Evolutionary conservation across 2,797 vertebrate genomes (phyloP).

Genomic region (Sardinella longiceps): DNA sequence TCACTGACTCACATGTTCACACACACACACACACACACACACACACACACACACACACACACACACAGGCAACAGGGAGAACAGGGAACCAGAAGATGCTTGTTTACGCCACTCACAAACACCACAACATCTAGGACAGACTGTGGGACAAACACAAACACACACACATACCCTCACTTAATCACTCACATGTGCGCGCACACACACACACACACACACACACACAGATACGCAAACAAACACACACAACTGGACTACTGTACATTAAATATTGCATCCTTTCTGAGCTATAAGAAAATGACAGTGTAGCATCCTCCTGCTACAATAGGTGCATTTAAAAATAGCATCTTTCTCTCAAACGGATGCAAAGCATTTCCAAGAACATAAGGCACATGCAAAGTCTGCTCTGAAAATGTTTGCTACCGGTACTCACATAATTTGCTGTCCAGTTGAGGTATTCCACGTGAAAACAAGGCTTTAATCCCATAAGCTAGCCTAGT

Average conservation of each 20-base stretch:
- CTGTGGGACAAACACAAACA: not conserved
- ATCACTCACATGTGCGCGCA: no score
- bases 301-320: not conserved
- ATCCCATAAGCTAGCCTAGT: not conserved
- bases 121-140: not conserved
- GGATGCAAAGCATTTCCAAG: not conserved
- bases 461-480: not conserved
- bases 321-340: not conserved
- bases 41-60: conserved; percentile 36
- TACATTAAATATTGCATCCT: no score
- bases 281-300: not conserved
- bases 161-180: no score
- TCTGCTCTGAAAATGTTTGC: no score
- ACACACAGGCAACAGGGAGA: no score
- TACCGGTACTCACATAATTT: conserved; percentile 16
- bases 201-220: conserved; percentile 3
- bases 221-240: not conserved
- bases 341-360: not conserved
- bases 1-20: conserved; percentile 25
- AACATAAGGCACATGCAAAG: not conserved
- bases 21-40: not conserved
- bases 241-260: not conserved
- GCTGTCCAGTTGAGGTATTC: not conserved
- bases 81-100: not conserved
- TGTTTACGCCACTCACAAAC: not conserved